A percentile compares a stretch with the other conserved stretches of the same genome.
phyloP scores from a whole-genome alignment of 2,113 vertebrate species.

The Cynopterus brachyotis region DNA sequence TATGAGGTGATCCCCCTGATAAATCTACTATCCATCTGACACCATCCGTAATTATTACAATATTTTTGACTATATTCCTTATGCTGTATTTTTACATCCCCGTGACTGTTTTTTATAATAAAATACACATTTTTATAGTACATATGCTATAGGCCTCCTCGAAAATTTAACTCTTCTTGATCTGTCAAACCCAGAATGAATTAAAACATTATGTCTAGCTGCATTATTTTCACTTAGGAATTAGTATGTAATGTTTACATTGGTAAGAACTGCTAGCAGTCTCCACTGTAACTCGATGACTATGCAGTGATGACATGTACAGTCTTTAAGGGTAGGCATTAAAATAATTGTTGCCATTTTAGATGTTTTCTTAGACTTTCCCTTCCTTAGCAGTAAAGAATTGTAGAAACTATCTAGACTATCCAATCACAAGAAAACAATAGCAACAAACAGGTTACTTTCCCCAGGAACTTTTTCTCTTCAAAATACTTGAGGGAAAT shows the following conservation, averaged over 20 bases:
- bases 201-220: not conserved
- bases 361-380: not conserved
- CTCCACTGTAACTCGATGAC: not conserved
- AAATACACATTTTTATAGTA: not conserved
- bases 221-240: not conserved
- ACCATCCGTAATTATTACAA: not conserved
- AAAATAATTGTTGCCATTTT: constrained; percentile 17
- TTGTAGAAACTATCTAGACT: not conserved
- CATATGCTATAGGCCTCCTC: not conserved
- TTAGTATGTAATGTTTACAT: not conserved
- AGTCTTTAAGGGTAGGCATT: not conserved
- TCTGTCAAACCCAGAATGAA: constrained; percentile 2
- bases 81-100: not conserved
- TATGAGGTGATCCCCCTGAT: not conserved
- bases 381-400: not conserved
- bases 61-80: not conserved
- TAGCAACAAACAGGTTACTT: not conserved
- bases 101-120: not conserved
- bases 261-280: not conserved
- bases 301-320: not conserved
- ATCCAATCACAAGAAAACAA: not conserved
- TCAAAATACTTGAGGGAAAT: not conserved
- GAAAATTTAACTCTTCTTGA: constrained; percentile 2
- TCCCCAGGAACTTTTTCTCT: not conserved
- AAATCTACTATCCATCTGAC: not conserved